Evolutionary conservation across 1,140 invertebrate genomes (phyloP).

Genomic region (Drosophila tsacasi): DNA sequence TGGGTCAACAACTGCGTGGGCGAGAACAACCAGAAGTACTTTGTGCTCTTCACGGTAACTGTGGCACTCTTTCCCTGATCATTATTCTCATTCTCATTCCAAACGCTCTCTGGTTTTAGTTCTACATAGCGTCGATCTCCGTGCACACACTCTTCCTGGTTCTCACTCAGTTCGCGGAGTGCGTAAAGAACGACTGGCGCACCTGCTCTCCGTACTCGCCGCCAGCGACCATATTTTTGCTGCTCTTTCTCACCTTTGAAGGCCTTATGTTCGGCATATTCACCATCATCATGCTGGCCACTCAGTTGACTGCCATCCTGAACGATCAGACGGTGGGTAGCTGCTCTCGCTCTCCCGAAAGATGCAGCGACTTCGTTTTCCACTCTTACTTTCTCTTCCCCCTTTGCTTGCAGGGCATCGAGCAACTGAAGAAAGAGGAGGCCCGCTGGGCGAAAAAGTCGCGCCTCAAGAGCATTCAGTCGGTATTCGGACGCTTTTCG

Average conservation of each 20-base stretch:
- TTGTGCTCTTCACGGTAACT: conserved; percentile 97
- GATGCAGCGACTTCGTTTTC: background rate
- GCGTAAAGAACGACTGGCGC: conserved; percentile 97
- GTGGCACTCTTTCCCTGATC: background rate
- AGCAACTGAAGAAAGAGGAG: conserved; percentile 97
- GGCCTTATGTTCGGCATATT: conserved; percentile 99
- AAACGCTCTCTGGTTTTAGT: conserved; percentile 87
- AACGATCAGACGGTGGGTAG: conserved; percentile 97
- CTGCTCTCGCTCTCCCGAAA: background rate
- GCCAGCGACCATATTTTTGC: conserved; percentile 96
- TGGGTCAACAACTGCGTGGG: conserved; percentile 99
- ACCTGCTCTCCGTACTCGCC: conserved; percentile 97
- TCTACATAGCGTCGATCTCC: conserved; percentile 98
- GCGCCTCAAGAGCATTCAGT: conserved; percentile 96
- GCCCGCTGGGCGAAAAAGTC: conserved; percentile 96
- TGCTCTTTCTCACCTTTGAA: conserved; percentile 98
- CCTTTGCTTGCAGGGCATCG: conserved; percentile 91
- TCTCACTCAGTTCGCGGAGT: conserved; percentile 97
- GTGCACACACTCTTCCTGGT: conserved; percentile 96
- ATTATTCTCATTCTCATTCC: background rate
- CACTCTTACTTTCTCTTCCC: conserved; percentile 26
- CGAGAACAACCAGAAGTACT: conserved; percentile 99
- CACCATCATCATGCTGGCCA: conserved; percentile 98
- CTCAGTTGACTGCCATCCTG: conserved; percentile 99
- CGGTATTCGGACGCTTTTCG: conserved; percentile 97